Base-by-base conservation (phyloP, 2,888 invertebrate genomes). In the Candidula unifasciata region DNA sequence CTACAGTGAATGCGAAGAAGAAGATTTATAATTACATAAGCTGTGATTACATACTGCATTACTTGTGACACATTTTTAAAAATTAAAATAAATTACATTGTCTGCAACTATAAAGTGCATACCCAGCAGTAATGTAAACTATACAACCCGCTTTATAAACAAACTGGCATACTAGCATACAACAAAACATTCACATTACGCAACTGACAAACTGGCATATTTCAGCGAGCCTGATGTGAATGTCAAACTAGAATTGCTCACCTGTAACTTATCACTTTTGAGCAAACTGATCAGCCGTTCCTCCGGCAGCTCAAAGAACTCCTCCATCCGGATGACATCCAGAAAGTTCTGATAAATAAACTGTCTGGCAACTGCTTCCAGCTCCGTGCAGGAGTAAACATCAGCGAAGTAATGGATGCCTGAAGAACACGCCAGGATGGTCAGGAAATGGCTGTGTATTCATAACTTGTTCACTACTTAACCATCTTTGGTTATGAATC, bases 391-490 rank as follows among this genome's bases (percentile, higher is more conserved):
- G 85, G 92, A 91, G 87, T 92, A 93, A 86, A 92, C 89, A 85
- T 93, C 93, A 33, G 93, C 93, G 87, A 93, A 91, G 44, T 89
- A 89, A 54, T 92, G 91, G 77, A 93, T 93, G 76, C 93, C 93
- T 93, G 89, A 10, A 86, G 85, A n/a, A 60, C 3, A 30, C 27
- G 30, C 18, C n/a, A n/a, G 44, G 13, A 44, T 13, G 44, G 6
- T 44, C 8, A 44, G 13, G 6, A 13, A 44, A 44, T 44, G 44
- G 6, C 44, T 44, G 44, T 44, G 8, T 44, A 13, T 44, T 44
- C 2, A 44, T 10, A 44, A 44, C 44, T 44, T 44, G 13, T 44
- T 44, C 13, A 44, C 44, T 44, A 44, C n/a, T 44, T 44, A 44
- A 10, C 44, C 13, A 44, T n/a, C 44, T 44, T 44, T 44, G 13